Percentiles rank a stretch among this genome's conserved stretches.
Evolutionary conservation across 2,797 vertebrate species (phyloP).

Genomic region (Uromys caudimaculatus): DNA sequence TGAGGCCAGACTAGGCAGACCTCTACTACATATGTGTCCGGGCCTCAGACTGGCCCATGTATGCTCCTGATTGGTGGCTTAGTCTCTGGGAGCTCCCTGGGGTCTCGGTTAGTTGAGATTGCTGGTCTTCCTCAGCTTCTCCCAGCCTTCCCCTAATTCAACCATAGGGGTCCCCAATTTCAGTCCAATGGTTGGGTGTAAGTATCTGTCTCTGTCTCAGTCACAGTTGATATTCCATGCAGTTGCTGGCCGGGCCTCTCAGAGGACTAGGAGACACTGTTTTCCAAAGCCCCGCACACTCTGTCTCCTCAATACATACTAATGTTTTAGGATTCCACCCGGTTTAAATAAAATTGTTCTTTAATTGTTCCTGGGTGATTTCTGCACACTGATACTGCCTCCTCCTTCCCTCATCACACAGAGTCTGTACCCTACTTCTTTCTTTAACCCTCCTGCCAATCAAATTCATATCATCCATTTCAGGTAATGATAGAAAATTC

Average conservation of each 20-base stretch:
- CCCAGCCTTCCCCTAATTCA: too few species aligned
- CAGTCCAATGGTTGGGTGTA: neutral
- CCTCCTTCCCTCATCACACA: neutral
- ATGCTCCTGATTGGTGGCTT: neutral
- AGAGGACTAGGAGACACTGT: neutral
- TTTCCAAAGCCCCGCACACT: neutral
- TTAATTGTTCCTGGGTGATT: conserved; percentile 40
- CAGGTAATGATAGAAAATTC: conserved; percentile 67
- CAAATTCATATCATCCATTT: conserved; percentile 67
- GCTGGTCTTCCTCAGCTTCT: neutral
- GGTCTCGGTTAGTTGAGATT: neutral
- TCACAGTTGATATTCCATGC: neutral
- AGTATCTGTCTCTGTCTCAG: neutral
- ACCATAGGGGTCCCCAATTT: too few species aligned
- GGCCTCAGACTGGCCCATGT: neutral
- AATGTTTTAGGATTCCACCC: neutral
- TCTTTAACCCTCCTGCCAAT: conserved; percentile 76
- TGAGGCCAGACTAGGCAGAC: neutral
- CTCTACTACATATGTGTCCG: too few species aligned
- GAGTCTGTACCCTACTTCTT: neutral
- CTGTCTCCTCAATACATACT: neutral
- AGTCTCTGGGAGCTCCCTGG: neutral
- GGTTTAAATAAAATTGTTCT: neutral
- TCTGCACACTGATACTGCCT: neutral
- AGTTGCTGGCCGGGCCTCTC: neutral